These are phyloP conservation scores for Amphipoea lucens DNA, from an alignment of 2,888 invertebrate genomes.

Conservation along the genomic window DNA sequence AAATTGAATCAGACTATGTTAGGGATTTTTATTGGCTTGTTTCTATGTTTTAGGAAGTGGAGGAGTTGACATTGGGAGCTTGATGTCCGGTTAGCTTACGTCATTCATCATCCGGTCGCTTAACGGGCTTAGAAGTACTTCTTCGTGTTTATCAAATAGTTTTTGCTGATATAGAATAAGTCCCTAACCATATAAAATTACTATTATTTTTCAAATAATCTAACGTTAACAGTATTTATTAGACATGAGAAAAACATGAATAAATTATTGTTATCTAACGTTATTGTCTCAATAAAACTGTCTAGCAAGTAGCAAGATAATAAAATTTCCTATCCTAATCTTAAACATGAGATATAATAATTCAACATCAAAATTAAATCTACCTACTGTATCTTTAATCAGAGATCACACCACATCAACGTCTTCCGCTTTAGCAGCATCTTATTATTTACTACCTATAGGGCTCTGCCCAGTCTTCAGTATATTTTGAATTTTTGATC, in stretches of 20 bases:
- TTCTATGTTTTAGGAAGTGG: slow-evolving; percentile 31
- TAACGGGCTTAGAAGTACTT: slow-evolving; percentile 1
- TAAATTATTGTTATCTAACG: slow-evolving; percentile 32
- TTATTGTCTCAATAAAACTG: slow-evolving; percentile 26
- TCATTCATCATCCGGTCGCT: slow-evolving; percentile 44
- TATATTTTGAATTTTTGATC: background rate
- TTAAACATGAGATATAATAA: background rate
- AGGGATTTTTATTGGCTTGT: slow-evolving; percentile 24
- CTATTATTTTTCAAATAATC: slow-evolving; percentile 8
- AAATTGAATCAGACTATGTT: slow-evolving; percentile 30
- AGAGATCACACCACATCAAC: background rate
- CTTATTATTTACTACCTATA: background rate
- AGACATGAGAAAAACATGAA: slow-evolving; percentile 19
- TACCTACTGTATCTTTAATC: background rate
- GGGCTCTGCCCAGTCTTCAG: no score
- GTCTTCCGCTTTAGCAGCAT: slow-evolving; percentile 21
- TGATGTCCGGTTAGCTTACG: slow-evolving; percentile 44
- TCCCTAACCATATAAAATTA: slow-evolving; percentile 1
- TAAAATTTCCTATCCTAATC: slow-evolving; percentile 13
- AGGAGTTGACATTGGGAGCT: slow-evolving; percentile 35
- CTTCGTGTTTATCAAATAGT: slow-evolving; percentile 11
- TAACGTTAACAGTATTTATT: background rate
- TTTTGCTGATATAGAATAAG: background rate
- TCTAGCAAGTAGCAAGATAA: background rate
- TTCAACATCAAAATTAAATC: background rate